Base-by-base conservation (phyloP, 23 tunicate species). In the Ciona savignyi region DNA sequence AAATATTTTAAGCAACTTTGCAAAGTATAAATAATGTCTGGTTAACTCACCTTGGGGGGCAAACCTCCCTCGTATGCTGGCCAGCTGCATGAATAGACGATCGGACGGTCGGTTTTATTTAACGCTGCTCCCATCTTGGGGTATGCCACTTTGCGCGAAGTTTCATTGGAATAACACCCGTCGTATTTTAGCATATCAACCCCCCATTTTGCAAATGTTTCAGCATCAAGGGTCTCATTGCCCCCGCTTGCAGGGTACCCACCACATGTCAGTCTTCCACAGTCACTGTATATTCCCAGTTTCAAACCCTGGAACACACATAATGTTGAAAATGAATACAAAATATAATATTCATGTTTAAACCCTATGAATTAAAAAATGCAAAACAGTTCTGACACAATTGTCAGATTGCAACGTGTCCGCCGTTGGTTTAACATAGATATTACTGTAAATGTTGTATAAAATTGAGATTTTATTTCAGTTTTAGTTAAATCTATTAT, bases 31-130 rank as follows among this genome's bases (percentile, higher is more conserved):
- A 66, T n/a, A n/a, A n/a, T n/a, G n/a, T n/a, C n/a, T n/a, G n/a
- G n/a, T n/a, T 34, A 27, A 73, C 68, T 51, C 28, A 90, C 97
- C 83, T 83, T 83, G 34, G 97, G 97, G 21, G 97, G 97, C 0
- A 90, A 68, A 23, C 97, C 90, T 19, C 97, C 97, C 25, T 74
- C 86, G 60, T 90, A 90, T 19, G 90, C 97, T 30, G 97, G 97
- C 97, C 97, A 90, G 35, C 89, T 83, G 63, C 97, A 90, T 25
- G 65, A 30, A 33, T 83, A 90, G 29, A 83, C 75, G 30, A 90
- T 90, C 0, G 81, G 90, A 0, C 97, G 82, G 20, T 85, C 90
- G 63, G 97, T 90, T 63, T 74, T 73, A 48, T 90, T 90, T 20
- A 90, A 48, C 48, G 78, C 89, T 62, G 74, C 66, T 60, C 90